These are phyloP conservation scores for Physella acuta DNA, from an alignment of 1,140 invertebrate genomes.

Conservation along the genomic window DNA sequence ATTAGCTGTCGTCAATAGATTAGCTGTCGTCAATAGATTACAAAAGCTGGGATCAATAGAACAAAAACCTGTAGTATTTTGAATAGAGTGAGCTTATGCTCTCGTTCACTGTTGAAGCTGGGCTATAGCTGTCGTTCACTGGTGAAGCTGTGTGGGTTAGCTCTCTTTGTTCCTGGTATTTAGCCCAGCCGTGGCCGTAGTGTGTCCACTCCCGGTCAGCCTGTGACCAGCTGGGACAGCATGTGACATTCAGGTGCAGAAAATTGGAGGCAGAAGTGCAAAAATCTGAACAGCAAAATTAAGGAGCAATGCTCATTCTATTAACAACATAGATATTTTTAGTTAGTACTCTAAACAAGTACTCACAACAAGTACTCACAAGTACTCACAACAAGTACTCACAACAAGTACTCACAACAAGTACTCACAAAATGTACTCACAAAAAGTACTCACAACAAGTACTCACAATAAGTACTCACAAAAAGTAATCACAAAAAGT, in stretches of 20 bases:
- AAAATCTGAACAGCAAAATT: no score
- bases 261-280: background rate
- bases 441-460: no score
- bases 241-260: background rate
- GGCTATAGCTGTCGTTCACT: background rate
- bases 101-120: background rate
- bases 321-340: no score
- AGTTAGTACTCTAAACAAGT: no score
- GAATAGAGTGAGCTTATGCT: background rate
- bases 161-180: background rate
- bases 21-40: background rate
- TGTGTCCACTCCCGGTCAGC: background rate
- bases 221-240: constrained; percentile 7
- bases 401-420: no score
- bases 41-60: background rate
- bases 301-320: no score
- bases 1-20: background rate
- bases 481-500: no score
- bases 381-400: no score
- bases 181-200: background rate
- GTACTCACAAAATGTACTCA: no score
- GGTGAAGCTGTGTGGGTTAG: background rate
- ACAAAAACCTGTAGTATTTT: background rate
- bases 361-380: no score
- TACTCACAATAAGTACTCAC: no score